These are phyloP conservation scores for Drosophila kambysellisi DNA, from an alignment of 2,888 invertebrate species.

Conservation along the genomic window DNA sequence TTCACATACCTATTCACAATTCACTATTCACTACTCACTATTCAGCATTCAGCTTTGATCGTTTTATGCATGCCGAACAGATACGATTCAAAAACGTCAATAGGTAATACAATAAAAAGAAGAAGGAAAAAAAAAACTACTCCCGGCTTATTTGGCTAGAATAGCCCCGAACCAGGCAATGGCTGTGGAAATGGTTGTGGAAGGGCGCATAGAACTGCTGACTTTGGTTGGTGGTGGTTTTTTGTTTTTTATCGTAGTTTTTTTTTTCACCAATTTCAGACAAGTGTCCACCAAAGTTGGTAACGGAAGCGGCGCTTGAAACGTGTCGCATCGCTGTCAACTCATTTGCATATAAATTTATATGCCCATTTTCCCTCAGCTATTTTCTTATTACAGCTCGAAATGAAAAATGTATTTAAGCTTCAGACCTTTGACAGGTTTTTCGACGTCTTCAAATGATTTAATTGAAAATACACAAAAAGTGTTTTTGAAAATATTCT, in stretches of 20 bases:
- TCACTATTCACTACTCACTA: conserved; percentile 18
- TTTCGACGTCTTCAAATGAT: conserved; percentile 58
- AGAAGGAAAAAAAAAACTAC: conserved; percentile 1
- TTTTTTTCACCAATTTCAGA: conserved; percentile 42
- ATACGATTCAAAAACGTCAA: conserved; percentile 32
- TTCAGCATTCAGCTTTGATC: conserved; percentile 45
- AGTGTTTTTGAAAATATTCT: conserved; percentile 57
- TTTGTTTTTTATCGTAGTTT: not conserved
- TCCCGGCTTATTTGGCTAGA: conserved; percentile 60
- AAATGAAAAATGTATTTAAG: conserved; percentile 51
- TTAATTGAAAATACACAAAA: conserved; percentile 72
- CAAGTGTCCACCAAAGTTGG: conserved; percentile 64
- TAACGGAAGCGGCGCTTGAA: conserved; percentile 70
- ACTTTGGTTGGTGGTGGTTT: conserved; percentile 22
- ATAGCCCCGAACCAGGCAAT: conserved; percentile 33
- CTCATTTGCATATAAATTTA: conserved; percentile 70
- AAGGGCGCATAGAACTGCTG: conserved; percentile 4
- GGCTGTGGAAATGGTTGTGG: conserved; percentile 8
- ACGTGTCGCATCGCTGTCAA: conserved; percentile 62
- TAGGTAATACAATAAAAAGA: conserved; percentile 38
- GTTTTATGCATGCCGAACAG: conserved; percentile 41
- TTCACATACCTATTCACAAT: conserved; percentile 7
- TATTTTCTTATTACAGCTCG: conserved; percentile 40
- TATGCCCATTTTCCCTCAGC: conserved; percentile 42
- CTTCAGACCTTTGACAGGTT: conserved; percentile 70